Evolutionary conservation across 2,888 invertebrate species (phyloP), one percentile per base, ranked within the genome.

Genomic region (Galeruca laticollis): DNA sequence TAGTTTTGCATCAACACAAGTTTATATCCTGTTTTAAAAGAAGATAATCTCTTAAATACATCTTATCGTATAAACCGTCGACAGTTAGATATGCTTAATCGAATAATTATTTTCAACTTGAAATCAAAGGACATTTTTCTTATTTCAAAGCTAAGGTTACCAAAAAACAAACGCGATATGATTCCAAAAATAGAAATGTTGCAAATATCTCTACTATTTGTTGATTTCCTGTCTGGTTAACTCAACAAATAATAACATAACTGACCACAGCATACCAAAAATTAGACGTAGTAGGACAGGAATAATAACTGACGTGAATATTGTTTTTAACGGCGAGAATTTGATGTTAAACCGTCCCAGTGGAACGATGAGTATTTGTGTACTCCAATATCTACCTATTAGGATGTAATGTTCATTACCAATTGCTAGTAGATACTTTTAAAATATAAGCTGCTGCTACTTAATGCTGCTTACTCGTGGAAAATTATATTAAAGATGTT

Each of bases 211-310:
- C 62, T 62, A 49, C 20, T 59, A 56, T 66, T 59, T 51, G 26
- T 66, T 49, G 49, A 51, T 66, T 66, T 66, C 66, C 66, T 60
- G 66, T 60, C 13, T 49, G 31, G 18, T 15, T 20, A 37, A 18
- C 56, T 52, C 33, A 18, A 56, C 40, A 63, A 66, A 60, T 66
- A 66, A 47, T 47, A 52, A 57, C 15, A 18, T n/a, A 59, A 66
- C 60, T 66, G 66, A 66, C 66, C 66, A 60, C 26, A 31, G 18
- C 43, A 43, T 47, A 60, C 51, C 3, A 33, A 47, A 59, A 47
- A 65, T 59, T 31, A 60, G 56, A 57, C 35, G 56, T 35, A 13
- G 56, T 57, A 57, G 56, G 56, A 57, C 56, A 31, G 11, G 54
- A n/a, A 54, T 26, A 31, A 31, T 54, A 31, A 52, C 9, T 11